Base-by-base conservation (phyloP, 2,113 vertebrate species). In the Lates calcarifer region DNA sequence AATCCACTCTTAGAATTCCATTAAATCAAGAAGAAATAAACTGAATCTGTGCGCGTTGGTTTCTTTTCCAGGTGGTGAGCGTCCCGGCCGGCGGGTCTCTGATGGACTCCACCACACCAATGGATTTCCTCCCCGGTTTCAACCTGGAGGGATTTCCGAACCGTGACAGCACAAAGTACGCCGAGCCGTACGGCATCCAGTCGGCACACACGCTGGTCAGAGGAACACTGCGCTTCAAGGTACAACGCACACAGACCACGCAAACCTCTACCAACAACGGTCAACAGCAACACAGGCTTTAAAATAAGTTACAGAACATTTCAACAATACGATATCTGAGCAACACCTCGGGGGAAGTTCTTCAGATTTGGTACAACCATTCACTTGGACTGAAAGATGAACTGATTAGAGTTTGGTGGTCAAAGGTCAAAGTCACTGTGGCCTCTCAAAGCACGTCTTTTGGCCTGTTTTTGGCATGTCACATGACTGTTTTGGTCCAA, bases 111-210 rank as follows among this genome's bases (percentile, higher is more conserved):
- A 92, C 96, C 14, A 77, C 72, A 2, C 73, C 95, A 0, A 96
- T 98, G 97, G 96, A 97, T 74, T 98, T 97, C 89, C 94, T 98
- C 70, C 97, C 98, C 0, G 98, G 97, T 45, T 96, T 99, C 74
- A 99, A 96, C 81, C 91, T 99, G 33, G 98, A 99, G 93, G 97
- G 96, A 26, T 97, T 97, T 82, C 97, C 98, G 28, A 99, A 99
- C 92, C 96, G 98, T 18, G 97, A 99, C 92, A 99, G 98, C 83
- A 98, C 96, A 7, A 97, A 94, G 72, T 99, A 99, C 1, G 94
- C 96, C 0, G 94, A 97, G 68, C 80, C 92, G 0, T 99, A 99
- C 14, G 97, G 96, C 63, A 98, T 99, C 85, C 91, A 96, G 62
- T 95, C 94, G 10, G 97, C 96, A n/a, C 97, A 95, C 76, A 99